A percentile compares a stretch with the other conserved stretches of the same genome.
Conservation (phyloP, 2,888 invertebrate species). For the Eupithecia abbreviata region DNA sequence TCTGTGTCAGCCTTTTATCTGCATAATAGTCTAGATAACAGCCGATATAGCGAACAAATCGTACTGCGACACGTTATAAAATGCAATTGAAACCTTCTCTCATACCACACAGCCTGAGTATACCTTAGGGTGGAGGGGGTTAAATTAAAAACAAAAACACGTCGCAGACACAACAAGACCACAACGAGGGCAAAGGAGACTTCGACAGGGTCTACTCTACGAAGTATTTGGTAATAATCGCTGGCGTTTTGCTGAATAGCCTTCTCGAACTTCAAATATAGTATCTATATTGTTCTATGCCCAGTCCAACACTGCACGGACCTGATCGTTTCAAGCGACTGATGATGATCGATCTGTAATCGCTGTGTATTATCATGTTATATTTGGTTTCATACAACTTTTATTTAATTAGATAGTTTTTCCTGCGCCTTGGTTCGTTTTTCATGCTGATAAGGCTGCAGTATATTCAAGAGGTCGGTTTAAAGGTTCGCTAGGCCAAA, state of each 20-base stretch:
- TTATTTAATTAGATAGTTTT: background rate
- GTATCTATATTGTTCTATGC: background rate
- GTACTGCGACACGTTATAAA: background rate
- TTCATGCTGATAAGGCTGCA: background rate
- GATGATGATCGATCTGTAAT: background rate
- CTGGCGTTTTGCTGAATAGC: background rate
- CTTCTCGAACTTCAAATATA: background rate
- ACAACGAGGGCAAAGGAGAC: background rate
- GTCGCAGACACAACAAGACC: conserved; percentile 21
- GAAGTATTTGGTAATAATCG: background rate
- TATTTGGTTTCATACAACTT: background rate
- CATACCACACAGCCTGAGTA: background rate
- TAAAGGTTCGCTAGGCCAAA: background rate
- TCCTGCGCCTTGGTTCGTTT: background rate
- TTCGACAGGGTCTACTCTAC: background rate
- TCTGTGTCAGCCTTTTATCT: background rate
- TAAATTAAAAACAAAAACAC: conserved; percentile 14
- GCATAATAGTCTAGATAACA: background rate
- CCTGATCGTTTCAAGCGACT: background rate
- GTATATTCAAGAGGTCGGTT: background rate
- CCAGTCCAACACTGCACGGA: background rate
- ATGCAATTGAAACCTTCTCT: background rate
- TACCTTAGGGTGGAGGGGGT: background rate
- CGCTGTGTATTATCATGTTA: background rate
- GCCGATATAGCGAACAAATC: background rate